Evolutionary conservation across 2,113 vertebrate species (phyloP).

Genomic region (Mionectes macconnelli): DNA sequence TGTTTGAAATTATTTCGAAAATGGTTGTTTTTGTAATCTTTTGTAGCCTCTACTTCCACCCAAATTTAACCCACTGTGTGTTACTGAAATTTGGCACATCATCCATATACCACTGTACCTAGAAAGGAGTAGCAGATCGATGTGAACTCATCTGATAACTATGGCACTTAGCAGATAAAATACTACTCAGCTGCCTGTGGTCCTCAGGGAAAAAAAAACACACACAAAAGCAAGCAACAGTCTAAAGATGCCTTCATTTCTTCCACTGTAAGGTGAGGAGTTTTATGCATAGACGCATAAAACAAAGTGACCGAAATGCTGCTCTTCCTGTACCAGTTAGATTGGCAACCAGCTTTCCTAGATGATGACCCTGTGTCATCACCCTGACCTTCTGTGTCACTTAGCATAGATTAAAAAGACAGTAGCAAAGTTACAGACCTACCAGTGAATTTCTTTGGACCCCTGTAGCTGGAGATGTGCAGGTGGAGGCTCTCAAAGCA

Average conservation of each 20-base stretch:
- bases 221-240: background rate
- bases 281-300: background rate
- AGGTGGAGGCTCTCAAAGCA: background rate
- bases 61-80: background rate
- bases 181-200: background rate
- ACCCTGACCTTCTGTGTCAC: background rate
- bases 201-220: background rate
- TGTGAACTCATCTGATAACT: background rate
- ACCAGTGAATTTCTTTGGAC: background rate
- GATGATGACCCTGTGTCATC: background rate
- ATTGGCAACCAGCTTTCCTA: background rate
- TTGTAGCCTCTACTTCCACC: background rate
- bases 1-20: background rate
- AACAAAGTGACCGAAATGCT: background rate
- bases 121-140: background rate
- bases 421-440: background rate
- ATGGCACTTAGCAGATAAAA: background rate
- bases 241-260: background rate
- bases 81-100: background rate
- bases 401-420: background rate
- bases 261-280: background rate
- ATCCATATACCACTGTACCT: background rate
- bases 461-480: background rate
- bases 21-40: background rate
- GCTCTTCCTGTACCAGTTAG: background rate